These are phyloP conservation scores for Hirtodrosophila histrioides DNA, from an alignment of 2,888 invertebrate species.

Conservation along the genomic window DNA sequence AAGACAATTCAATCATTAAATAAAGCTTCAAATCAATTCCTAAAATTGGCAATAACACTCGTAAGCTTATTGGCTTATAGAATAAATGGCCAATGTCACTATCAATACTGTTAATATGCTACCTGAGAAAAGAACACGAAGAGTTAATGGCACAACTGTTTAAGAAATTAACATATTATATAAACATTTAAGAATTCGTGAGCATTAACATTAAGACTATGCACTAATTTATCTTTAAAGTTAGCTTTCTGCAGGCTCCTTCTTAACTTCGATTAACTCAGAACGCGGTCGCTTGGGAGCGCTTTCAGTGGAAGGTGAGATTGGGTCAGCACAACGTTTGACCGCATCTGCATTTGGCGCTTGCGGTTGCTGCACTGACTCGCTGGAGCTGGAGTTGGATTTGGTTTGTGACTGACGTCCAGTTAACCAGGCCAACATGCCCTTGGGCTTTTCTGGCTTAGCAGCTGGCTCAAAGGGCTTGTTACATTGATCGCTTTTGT, in stretches of 20 bases:
- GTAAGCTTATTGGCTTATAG: too few relatives aligned
- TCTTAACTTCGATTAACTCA: conserved; percentile 23
- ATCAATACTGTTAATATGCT: too few relatives aligned
- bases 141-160: too few relatives aligned
- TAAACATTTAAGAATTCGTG: too few relatives aligned
- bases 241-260: conserved; percentile 11
- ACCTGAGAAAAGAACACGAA: too few relatives aligned
- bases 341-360: background rate
- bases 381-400: background rate
- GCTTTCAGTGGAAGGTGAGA: conserved; percentile 29
- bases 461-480: conserved; percentile 83
- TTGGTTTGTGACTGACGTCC: conserved; percentile 49
- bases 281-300: conserved; percentile 54
- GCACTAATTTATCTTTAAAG: background rate
- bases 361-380: conserved; percentile 1
- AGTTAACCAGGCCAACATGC: conserved; percentile 80
- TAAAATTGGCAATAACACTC: too few relatives aligned
- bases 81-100: too few relatives aligned
- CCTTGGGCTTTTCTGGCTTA: conserved; percentile 65
- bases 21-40: too few relatives aligned
- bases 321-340: conserved; percentile 35
- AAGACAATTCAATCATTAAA: too few relatives aligned
- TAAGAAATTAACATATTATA: too few relatives aligned
- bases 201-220: too few relatives aligned
- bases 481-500: conserved; percentile 87